A percentile compares a stretch with the other conserved stretches of the same genome.
Conservation (phyloP, 2,888 invertebrate species). For the Diploptera punctata region DNA sequence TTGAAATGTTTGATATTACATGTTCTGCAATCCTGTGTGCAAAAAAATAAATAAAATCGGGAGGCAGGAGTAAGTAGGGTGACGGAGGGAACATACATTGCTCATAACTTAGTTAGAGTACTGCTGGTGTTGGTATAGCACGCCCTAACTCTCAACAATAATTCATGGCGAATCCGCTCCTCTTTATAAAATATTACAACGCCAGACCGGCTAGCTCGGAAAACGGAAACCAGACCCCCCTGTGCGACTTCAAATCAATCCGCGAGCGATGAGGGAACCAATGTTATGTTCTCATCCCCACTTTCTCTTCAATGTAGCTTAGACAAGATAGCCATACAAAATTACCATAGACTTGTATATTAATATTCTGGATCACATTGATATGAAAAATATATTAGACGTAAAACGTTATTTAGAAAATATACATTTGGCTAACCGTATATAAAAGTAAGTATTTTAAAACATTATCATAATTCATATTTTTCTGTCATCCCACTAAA, state of each 20-base stretch:
- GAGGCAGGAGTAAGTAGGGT: constrained; percentile 3
- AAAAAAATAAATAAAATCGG: neutral
- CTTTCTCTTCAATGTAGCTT: neutral
- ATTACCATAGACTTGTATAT: no score
- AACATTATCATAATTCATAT: no score
- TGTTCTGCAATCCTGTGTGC: neutral
- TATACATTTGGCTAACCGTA: no score
- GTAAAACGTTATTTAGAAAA: no score
- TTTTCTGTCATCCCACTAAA: no score
- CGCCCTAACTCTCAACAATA: constrained; percentile 31
- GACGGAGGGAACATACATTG: constrained; percentile 28
- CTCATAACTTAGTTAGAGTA: constrained; percentile 35
- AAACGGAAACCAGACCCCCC: constrained; percentile 28
- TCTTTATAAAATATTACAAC: constrained; percentile 41
- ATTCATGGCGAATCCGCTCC: constrained; percentile 38
- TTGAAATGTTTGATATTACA: neutral
- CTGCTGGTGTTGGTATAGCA: neutral
- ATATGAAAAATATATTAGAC: no score
- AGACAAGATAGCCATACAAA: no score
- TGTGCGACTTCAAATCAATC: constrained; percentile 36
- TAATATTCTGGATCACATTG: no score
- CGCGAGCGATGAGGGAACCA: neutral
- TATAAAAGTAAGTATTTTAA: no score
- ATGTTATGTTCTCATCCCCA: neutral
- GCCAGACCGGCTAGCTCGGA: constrained; percentile 18